Percentiles rank a stretch among this genome's conserved stretches.
Conservation (phyloP, 2,797 vertebrate species). For the Odontamblyopus rebecca region DNA sequence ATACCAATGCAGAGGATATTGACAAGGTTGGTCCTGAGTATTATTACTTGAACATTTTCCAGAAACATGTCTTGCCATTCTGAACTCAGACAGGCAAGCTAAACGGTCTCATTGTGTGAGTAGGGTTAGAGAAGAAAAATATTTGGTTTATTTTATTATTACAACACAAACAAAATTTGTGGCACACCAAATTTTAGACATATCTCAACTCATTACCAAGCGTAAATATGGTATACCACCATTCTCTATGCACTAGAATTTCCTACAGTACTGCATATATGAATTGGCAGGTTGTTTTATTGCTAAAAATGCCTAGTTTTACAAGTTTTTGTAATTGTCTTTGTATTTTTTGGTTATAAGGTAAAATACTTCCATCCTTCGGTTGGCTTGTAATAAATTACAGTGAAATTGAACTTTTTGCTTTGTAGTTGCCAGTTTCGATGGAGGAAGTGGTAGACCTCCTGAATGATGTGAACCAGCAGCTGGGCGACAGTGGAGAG, state of each 20-base stretch:
- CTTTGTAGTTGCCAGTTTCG: constrained; percentile 84
- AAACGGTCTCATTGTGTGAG: not conserved
- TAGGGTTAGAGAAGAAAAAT: not conserved
- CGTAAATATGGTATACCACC: too few relatives aligned
- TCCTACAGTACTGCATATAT: too few relatives aligned
- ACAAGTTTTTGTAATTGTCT: not conserved
- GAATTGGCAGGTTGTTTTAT: too few relatives aligned
- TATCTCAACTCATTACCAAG: too few relatives aligned
- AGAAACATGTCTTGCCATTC: not conserved
- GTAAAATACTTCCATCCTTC: not conserved
- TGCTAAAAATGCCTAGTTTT: too few relatives aligned
- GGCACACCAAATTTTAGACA: not conserved
- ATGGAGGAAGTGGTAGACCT: constrained; percentile 90
- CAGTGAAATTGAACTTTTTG: constrained; percentile 18
- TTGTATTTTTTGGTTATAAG: not conserved
- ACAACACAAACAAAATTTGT: too few relatives aligned
- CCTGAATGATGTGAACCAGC: constrained; percentile 89
- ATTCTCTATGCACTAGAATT: too few relatives aligned
- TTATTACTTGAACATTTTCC: not conserved
- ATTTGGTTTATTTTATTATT: too few relatives aligned
- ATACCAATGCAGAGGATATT: constrained; percentile 78
- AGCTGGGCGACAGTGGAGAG: constrained; percentile 84
- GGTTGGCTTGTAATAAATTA: not conserved
- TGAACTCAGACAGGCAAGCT: not conserved
- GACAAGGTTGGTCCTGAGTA: constrained; percentile 77